Percentiles rank a stretch among this genome's conserved stretches.
Conservation (phyloP, 2,888 invertebrate species). For the Orthosia cruda region DNA sequence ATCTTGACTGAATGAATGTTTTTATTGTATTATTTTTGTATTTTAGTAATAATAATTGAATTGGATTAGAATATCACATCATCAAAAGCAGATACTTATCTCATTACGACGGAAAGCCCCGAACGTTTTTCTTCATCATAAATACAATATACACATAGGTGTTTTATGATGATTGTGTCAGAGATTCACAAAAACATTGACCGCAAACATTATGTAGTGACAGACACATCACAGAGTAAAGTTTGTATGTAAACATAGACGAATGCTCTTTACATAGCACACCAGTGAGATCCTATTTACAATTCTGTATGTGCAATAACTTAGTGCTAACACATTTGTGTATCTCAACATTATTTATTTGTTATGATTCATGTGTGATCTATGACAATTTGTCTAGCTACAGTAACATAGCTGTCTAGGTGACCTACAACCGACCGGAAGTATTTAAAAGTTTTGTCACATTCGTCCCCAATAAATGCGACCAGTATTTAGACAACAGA, state of each 20-base stretch:
- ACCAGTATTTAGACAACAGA: background rate
- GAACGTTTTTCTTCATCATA: background rate
- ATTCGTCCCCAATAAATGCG: background rate
- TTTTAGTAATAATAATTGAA: background rate
- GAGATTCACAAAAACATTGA: slow-evolving; percentile 19
- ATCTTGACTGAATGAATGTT: no score
- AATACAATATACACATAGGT: background rate
- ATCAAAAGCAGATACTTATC: background rate
- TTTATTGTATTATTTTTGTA: background rate
- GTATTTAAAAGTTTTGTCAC: background rate
- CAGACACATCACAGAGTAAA: background rate
- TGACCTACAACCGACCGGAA: background rate
- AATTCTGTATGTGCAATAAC: background rate
- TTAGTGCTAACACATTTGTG: background rate
- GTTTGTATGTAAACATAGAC: background rate
- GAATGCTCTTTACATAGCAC: background rate
- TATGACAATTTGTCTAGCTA: background rate
- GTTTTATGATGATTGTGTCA: slow-evolving; percentile 3
- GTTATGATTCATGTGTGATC: background rate
- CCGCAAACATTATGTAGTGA: slow-evolving; percentile 1
- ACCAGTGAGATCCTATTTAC: slow-evolving; percentile 9
- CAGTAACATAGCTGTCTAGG: no score
- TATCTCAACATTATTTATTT: slow-evolving; percentile 1
- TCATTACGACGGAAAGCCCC: background rate
- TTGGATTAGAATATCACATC: background rate